phyloP scores from a whole-genome alignment of 2,113 vertebrate genomes.

The Otocyon megalotis region DNA sequence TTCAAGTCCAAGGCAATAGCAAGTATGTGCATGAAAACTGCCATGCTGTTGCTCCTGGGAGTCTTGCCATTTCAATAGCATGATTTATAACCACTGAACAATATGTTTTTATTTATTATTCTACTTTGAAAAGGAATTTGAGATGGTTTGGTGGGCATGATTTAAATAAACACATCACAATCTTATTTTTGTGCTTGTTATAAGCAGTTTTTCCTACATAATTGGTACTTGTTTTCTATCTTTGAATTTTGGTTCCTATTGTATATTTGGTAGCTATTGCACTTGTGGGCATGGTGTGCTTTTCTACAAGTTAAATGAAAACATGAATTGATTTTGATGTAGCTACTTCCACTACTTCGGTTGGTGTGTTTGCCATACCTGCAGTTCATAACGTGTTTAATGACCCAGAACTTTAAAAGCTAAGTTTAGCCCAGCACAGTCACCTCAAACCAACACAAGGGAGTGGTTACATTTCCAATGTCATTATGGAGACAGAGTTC shows the following conservation, averaged over 20 bases:
- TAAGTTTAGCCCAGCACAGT: conserved; percentile 29
- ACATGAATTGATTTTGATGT: conserved; percentile 44
- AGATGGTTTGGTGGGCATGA: not conserved
- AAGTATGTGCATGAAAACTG: not conserved
- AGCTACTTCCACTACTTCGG: conserved; percentile 37
- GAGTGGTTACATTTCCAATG: not conserved
- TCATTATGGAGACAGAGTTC: conserved; percentile 40
- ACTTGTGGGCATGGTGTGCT: not conserved
- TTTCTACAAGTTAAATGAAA: conserved; percentile 66
- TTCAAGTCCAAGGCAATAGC: conserved; percentile 20
- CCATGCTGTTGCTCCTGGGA: not conserved
- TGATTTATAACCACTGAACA: conserved; percentile 18
- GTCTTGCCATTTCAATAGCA: conserved; percentile 18
- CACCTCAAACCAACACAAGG: conserved; percentile 34
- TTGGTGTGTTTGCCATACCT: not conserved
- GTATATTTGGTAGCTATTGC: not conserved
- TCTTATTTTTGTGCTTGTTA: conserved; percentile 29
- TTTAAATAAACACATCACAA: conserved; percentile 50
- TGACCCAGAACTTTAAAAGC: conserved; percentile 66
- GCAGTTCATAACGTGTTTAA: conserved; percentile 47
- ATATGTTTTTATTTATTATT: conserved; percentile 60
- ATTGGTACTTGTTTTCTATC: not conserved
- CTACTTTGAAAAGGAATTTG: conserved; percentile 58
- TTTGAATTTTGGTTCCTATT: conserved; percentile 46
- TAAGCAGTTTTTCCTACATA: conserved; percentile 13